Base-by-base conservation (phyloP, 2,797 vertebrate species). In the Chlorospingus flavigularis region DNA sequence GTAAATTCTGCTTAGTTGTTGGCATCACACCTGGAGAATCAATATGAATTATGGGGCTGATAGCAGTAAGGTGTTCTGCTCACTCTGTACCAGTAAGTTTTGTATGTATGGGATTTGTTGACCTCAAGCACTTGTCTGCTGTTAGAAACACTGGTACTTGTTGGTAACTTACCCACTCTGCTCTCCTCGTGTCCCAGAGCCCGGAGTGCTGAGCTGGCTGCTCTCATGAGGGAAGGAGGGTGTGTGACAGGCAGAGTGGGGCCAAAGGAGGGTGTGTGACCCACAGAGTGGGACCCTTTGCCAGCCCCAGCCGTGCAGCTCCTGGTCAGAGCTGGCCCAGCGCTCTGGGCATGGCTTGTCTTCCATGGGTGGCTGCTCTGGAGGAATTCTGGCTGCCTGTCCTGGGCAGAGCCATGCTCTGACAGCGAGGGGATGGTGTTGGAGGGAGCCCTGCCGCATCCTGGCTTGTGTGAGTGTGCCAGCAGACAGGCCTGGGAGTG, bases 371-470 rank as follows among this genome's bases (percentile, higher is more conserved):
- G 1, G 73, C 70, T 84, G 92, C 17, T 68, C 58, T 35, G 66
- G 25, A 93, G 92, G 91, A 95, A 87, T 95, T 54, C 71, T 62
- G 9, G 16, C 4, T 31, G 65, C 68, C 30, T 65, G 45, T 51
- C 33, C 7, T 16, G 2, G 5, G 39, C 33, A 42, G 66, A 91
- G 66, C 60, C 4, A 0, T 13, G 5, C 72, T n/a, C 47, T 1
- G 9, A 31, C 79, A 71, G 76, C 0, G 0, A 67, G 43, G 55
- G 42, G 35, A 17, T 33, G 20, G 58, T 0, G 0, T 39, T 0
- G 0, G 45, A 42, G 58, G 53, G 61, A 86, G 43, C 3, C 1
- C 45, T 58, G 58, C 75, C 45, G 71, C 0, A 0, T 60, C 58
- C 66, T 54, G 62, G 31, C 28, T 45, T 3, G 8, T 26, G 28